A percentile compares a stretch with the other conserved stretches of the same genome.
Conservation (phyloP, 2,113 vertebrate species). For the Rhineura floridana region DNA sequence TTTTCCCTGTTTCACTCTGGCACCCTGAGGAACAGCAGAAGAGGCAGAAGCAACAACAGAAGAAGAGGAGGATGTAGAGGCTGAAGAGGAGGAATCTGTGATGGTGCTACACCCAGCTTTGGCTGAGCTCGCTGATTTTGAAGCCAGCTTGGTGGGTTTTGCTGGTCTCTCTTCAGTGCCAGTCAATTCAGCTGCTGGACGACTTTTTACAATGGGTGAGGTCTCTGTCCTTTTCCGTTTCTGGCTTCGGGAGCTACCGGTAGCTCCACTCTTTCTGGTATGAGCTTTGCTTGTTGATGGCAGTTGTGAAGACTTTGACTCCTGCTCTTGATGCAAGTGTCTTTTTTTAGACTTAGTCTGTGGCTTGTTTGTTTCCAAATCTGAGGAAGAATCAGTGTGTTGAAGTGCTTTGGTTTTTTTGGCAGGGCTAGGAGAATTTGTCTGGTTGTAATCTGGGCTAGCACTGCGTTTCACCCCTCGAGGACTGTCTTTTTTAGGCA, state of each 20-base stretch:
- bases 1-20: slow-evolving; percentile 97
- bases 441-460: slow-evolving; percentile 91
- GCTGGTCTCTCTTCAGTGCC: slow-evolving; percentile 93
- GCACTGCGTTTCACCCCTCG: slow-evolving; percentile 93
- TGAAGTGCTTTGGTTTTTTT: slow-evolving; percentile 94
- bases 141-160: slow-evolving; percentile 99
- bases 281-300: slow-evolving; percentile 89
- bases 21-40: slow-evolving; percentile 88
- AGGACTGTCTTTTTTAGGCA: slow-evolving; percentile 90
- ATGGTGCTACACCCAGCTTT: slow-evolving; percentile 99
- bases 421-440: slow-evolving; percentile 89
- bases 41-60: slow-evolving; percentile 89
- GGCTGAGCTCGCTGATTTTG: slow-evolving; percentile 99
- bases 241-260: slow-evolving; percentile 87
- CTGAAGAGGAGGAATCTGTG: slow-evolving; percentile 95
- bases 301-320: slow-evolving; percentile 80
- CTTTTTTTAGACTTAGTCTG: slow-evolving; percentile 93
- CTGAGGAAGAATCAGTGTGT: slow-evolving; percentile 83
- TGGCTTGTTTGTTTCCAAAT: slow-evolving; percentile 81
- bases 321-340: slow-evolving; percentile 82
- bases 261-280: slow-evolving; percentile 90
- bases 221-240: slow-evolving; percentile 96
- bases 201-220: slow-evolving; percentile 87
- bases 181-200: slow-evolving; percentile 88
- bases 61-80: slow-evolving; percentile 91